Evolutionary conservation across 2,797 vertebrate species (phyloP).

Genomic region (Macropodus opercularis): DNA sequence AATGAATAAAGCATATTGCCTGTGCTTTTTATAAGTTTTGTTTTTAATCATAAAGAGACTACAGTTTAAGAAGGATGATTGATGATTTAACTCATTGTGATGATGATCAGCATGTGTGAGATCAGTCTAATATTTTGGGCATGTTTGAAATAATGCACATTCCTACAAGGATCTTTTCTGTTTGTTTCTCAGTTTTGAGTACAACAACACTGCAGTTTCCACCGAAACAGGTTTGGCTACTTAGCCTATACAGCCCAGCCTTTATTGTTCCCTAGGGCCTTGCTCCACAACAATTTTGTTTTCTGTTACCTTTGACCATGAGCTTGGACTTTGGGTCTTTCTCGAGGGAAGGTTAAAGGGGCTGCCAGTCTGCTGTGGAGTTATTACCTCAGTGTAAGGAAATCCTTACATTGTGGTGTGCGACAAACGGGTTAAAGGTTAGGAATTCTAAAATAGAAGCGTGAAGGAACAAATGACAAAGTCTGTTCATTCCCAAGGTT

Average conservation of each 20-base stretch:
- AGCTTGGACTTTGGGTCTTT: slow-evolving; percentile 24
- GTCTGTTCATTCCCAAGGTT: slow-evolving; percentile 7
- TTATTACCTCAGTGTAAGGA: slow-evolving; percentile 62
- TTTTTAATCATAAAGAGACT: too few relatives aligned
- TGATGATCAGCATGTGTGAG: too few relatives aligned
- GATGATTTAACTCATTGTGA: too few relatives aligned
- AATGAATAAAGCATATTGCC: background rate
- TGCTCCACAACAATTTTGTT: background rate
- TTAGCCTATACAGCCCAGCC: background rate
- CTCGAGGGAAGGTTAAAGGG: background rate
- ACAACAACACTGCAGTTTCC: slow-evolving; percentile 17
- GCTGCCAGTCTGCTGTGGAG: background rate
- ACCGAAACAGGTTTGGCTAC: background rate
- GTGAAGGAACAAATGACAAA: slow-evolving; percentile 19
- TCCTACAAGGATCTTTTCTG: slow-evolving; percentile 49
- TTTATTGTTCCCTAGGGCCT: slow-evolving; percentile 8
- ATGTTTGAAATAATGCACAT: too few relatives aligned
- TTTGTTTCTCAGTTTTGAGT: slow-evolving; percentile 37
- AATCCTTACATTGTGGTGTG: slow-evolving; percentile 74
- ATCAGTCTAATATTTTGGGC: too few relatives aligned
- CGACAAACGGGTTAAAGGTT: slow-evolving; percentile 62
- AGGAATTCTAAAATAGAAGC: slow-evolving; percentile 57
- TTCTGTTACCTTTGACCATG: slow-evolving; percentile 28
- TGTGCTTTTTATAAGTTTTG: too few relatives aligned
- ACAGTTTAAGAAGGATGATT: too few relatives aligned